Percentiles rank a stretch among this genome's conserved stretches.
Conservation (phyloP, 2,797 vertebrate species). For the Eulemur mongoz region DNA sequence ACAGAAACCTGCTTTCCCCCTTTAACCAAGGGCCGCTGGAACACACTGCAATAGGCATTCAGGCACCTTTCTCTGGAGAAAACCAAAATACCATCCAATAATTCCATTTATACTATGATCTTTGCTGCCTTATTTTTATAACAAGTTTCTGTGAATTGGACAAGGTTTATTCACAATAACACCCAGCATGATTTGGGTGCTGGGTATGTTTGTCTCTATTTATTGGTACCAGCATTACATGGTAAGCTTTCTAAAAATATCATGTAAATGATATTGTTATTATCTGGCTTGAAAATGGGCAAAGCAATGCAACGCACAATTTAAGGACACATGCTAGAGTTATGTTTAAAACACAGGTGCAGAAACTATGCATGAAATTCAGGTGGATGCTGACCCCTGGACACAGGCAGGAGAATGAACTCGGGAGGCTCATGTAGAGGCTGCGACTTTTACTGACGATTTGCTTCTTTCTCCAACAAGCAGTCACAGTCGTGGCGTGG, state of each 20-base stretch:
- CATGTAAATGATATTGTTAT: neutral
- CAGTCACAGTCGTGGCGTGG: fast-evolving
- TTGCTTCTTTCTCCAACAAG: neutral
- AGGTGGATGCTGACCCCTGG: neutral
- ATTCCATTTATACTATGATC: fast-evolving
- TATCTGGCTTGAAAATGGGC: neutral
- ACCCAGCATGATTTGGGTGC: neutral
- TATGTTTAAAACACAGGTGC: fast-evolving
- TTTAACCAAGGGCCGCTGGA: neutral
- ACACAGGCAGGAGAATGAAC: fast-evolving
- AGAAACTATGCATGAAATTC: fast-evolving
- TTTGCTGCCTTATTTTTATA: fast-evolving
- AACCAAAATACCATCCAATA: neutral
- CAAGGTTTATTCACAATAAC: neutral
- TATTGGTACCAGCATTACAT: fast-evolving
- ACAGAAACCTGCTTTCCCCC: neutral
- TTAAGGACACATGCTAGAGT: fast-evolving
- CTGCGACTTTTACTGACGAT: fast-evolving
- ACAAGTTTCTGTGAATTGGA: fast-evolving
- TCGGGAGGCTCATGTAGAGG: fast-evolving
- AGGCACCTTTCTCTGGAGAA: fast-evolving
- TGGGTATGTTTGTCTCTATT: neutral
- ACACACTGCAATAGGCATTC: fast-evolving
- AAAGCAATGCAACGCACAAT: fast-evolving
- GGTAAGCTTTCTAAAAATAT: neutral